Percentiles rank a stretch among this genome's conserved stretches.
These are phyloP conservation scores for Ruditapes philippinarum DNA, from an alignment of 1,140 invertebrate species.

Conservation along the genomic window DNA sequence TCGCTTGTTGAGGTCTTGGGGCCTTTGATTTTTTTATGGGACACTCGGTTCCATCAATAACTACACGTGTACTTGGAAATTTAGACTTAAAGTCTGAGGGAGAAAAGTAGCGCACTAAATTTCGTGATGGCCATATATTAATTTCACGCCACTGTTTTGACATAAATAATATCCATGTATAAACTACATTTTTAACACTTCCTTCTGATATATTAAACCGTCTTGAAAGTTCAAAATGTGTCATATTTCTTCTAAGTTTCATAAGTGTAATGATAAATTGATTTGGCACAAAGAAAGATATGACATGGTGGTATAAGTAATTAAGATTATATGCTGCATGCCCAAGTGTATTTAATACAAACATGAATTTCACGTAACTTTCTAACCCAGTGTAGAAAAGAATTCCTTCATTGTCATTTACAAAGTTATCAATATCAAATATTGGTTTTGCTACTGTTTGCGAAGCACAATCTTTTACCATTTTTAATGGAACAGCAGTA, in stretches of 20 bases:
- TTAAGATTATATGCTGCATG: slow-evolving; percentile 59
- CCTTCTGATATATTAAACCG: slow-evolving; percentile 11
- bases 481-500: neutral
- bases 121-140: slow-evolving; percentile 53
- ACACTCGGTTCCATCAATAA: slow-evolving; percentile 80
- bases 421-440: too few species aligned
- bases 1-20: slow-evolving; percentile 76
- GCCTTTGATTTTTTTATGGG: slow-evolving; percentile 70
- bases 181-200: slow-evolving; percentile 23
- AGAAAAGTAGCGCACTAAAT: slow-evolving; percentile 58
- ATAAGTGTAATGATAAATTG: slow-evolving; percentile 60
- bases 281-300: slow-evolving; percentile 1
- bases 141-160: slow-evolving; percentile 40
- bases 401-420: too few species aligned
- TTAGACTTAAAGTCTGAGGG: slow-evolving; percentile 75
- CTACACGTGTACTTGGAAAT: slow-evolving; percentile 78
- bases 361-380: slow-evolving; percentile 45
- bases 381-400: slow-evolving; percentile 62
- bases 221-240: slow-evolving; percentile 56
- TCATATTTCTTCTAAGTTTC: slow-evolving; percentile 50
- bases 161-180: slow-evolving; percentile 55
- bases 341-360: slow-evolving; percentile 65
- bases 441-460: too few species aligned
- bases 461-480: neutral
- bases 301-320: slow-evolving; percentile 53